These are phyloP conservation scores for Myxocyprinus asiaticus DNA, from an alignment of 2,113 vertebrate genomes.

Conservation along the genomic window DNA sequence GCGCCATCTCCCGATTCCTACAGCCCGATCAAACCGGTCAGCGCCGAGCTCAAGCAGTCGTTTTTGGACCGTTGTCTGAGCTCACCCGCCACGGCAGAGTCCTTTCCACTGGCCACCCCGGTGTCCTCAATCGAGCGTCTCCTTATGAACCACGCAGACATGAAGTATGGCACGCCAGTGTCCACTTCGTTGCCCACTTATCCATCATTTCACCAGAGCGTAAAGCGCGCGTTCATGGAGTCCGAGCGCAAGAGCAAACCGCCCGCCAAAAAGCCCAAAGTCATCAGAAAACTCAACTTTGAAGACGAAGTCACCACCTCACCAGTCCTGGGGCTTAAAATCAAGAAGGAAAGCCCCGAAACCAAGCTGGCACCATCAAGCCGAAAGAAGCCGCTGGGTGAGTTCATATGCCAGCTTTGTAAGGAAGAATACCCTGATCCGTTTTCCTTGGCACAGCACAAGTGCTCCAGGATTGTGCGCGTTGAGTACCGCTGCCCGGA, in stretches of 20 bases:
- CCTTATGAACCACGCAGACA: conserved; percentile 61
- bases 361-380: conserved; percentile 64
- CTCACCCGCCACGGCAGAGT: conserved; percentile 79
- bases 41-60: conserved; percentile 70
- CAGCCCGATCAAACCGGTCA: conserved; percentile 83
- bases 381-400: conserved; percentile 80
- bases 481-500: conserved; percentile 97
- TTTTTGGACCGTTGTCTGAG: conserved; percentile 77
- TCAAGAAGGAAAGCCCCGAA: conserved; percentile 89
- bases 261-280: conserved; percentile 81
- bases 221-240: conserved; percentile 61
- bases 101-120: conserved; percentile 77
- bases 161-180: conserved; percentile 60
- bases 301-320: conserved; percentile 95
- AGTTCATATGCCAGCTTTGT: conserved; percentile 95
- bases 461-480: conserved; percentile 93
- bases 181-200: conserved; percentile 37
- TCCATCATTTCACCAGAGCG: conserved; percentile 51
- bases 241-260: conserved; percentile 66
- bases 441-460: conserved; percentile 92
- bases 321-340: conserved; percentile 89
- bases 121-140: conserved; percentile 74
- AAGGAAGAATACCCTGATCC: conserved; percentile 92
- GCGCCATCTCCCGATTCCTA: conserved; percentile 66
- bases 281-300: conserved; percentile 84